phyloP scores from a whole-genome alignment of 2,113 vertebrate species.

The Callithrix jacchus region DNA sequence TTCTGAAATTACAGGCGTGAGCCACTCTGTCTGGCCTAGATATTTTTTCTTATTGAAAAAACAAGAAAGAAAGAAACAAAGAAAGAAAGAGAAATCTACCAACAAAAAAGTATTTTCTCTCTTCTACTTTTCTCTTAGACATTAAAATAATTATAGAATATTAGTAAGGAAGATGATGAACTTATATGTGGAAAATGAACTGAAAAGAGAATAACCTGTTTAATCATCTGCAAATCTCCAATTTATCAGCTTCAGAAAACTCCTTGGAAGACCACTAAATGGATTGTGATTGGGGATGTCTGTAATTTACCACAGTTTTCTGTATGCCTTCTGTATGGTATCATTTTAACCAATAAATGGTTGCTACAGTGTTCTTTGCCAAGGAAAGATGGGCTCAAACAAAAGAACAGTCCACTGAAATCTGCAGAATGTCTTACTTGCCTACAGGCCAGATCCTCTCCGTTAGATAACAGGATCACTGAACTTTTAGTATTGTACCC shows the following conservation, averaged over 20 bases:
- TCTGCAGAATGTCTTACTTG: slow-evolving; percentile 28
- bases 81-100: neutral
- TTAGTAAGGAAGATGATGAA: neutral
- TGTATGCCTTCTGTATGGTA: neutral
- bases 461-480: neutral
- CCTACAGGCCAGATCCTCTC: neutral
- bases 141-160: slow-evolving; percentile 54
- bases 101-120: slow-evolving; percentile 30
- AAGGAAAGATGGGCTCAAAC: slow-evolving; percentile 5
- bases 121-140: neutral
- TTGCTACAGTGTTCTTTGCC: neutral
- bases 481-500: neutral
- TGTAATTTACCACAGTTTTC: slow-evolving; percentile 56
- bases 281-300: neutral
- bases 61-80: fast-evolving
- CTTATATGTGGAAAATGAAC: slow-evolving; percentile 54
- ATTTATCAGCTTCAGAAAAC: slow-evolving; percentile 12
- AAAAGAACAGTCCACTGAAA: neutral
- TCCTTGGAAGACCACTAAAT: neutral
- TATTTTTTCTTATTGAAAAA: neutral
- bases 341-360: slow-evolving; percentile 52
- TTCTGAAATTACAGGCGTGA: too few relatives aligned
- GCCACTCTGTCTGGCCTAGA: too few relatives aligned
- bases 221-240: slow-evolving; percentile 28
- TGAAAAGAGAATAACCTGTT: slow-evolving; percentile 45